Evolutionary conservation across 2,113 vertebrate genomes (phyloP), one percentile per base, ranked within the genome.

Genomic region (Euleptes europaea): DNA sequence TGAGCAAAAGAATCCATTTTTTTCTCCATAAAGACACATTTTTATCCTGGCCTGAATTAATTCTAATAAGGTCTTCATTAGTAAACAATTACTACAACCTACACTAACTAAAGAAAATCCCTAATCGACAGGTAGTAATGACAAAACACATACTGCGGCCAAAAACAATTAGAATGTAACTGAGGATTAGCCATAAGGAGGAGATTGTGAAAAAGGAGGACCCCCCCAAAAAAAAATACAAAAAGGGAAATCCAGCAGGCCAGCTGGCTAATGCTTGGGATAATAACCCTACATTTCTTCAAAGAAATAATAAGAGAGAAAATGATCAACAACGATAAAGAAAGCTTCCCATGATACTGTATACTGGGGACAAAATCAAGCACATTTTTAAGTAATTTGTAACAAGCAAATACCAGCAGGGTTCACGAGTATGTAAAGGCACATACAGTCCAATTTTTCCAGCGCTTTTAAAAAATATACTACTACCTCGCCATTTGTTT

Each of bases 111-210:
- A 93, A 97, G 92, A 94, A 90, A 95, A 96, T 96, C 96, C 96
- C 94, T 90, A 87, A 94, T 93, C 96, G 94, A 96, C 95, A 96
- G 95, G 96, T 96, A 97, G 95, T 96, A 97, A 97, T 96, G 93
- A 94, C 94, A 91, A 94, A 94, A 92, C 80, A 90, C 6, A 2
- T 82, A 93, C 87, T 38, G 70, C 75, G 94, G 94, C 91, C 94
- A 90, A 93, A 91, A 95, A 95, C 91, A 91, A 91, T 96, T 96
- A 96, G 90, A 94, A 92, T 86, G 91, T 78, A 90, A 72, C 87
- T 88, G 91, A 92, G 87, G 92, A 96, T 96, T 96, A 97, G 94
- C 91, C 91, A 67, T 82, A 93, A 95, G 92, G 95, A 94, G 91
- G 94, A 94, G 95, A 95, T 96, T 95, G 35, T 38, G 96, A 88